A percentile compares a stretch with the other conserved stretches of the same genome.
These are phyloP conservation scores for Nannoperca obscura DNA, from an alignment of 2,797 vertebrate species.

Conservation along the genomic window DNA sequence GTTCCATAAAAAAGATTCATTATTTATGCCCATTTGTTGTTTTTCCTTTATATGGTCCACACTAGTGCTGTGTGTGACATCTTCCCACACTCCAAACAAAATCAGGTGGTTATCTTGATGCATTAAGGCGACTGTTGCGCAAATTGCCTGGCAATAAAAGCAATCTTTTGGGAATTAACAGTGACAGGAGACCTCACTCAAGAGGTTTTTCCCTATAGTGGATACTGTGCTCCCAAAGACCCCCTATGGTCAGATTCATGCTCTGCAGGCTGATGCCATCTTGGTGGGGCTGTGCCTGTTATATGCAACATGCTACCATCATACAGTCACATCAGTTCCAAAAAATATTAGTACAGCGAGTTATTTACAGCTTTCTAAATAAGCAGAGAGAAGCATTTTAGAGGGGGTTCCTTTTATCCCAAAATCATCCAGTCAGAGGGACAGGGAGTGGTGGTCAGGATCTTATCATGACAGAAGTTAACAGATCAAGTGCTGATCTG, in stretches of 20 bases:
- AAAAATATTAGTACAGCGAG: neutral
- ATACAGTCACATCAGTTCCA: neutral
- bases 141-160: constrained; percentile 7
- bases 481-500: neutral
- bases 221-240: constrained; percentile 11
- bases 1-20: neutral
- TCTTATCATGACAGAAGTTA: neutral
- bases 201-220: neutral
- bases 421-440: neutral
- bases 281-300: neutral
- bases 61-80: neutral
- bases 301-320: neutral
- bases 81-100: neutral
- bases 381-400: neutral
- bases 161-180: neutral
- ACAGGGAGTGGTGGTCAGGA: neutral
- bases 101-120: neutral
- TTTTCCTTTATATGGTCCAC: neutral
- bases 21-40: neutral
- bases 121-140: neutral
- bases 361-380: neutral
- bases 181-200: neutral
- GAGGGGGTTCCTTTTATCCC: neutral
- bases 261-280: constrained; percentile 22
- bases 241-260: constrained; percentile 17